Conservation (phyloP, 53 echinoderm and acorn worm species). For the Hippasteria phrygiana region DNA sequence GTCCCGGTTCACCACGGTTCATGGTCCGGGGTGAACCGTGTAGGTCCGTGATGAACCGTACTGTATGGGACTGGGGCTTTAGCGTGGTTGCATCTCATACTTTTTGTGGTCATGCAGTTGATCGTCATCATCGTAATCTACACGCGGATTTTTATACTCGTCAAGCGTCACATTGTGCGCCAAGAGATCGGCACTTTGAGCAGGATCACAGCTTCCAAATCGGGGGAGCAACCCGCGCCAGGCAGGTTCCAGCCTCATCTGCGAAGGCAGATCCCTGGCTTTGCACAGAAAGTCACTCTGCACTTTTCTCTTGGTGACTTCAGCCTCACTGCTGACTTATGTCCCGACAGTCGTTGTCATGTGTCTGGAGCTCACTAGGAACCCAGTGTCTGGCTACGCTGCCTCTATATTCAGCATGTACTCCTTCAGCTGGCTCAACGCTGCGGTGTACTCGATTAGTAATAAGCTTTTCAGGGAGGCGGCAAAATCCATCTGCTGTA, state of each 20-base stretch:
- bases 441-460: not conserved
- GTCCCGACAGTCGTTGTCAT: not conserved
- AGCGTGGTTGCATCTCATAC: no score
- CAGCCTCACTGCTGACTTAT: slow-evolving; percentile 1
- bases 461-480: not conserved
- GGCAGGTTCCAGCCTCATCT: no score
- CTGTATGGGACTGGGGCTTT: no score
- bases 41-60: no score
- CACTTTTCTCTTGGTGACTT: slow-evolving; percentile 15
- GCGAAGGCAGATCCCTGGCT: not conserved
- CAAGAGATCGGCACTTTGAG: not conserved
- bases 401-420: not conserved
- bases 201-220: no score
- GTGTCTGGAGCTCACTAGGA: not conserved
- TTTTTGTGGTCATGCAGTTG: no score
- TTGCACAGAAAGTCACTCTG: slow-evolving; percentile 18
- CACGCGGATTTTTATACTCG: slow-evolving; percentile 28
- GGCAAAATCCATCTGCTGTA: not conserved
- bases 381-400: not conserved
- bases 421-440: slow-evolving; percentile 21
- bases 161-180: slow-evolving; percentile 2
- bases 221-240: no score
- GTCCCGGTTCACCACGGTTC: no score
- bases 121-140: slow-evolving; percentile 5
- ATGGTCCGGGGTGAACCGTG: no score